Base-by-base conservation (phyloP, 1,140 invertebrate genomes). In the Rhyacophila brunnea region DNA sequence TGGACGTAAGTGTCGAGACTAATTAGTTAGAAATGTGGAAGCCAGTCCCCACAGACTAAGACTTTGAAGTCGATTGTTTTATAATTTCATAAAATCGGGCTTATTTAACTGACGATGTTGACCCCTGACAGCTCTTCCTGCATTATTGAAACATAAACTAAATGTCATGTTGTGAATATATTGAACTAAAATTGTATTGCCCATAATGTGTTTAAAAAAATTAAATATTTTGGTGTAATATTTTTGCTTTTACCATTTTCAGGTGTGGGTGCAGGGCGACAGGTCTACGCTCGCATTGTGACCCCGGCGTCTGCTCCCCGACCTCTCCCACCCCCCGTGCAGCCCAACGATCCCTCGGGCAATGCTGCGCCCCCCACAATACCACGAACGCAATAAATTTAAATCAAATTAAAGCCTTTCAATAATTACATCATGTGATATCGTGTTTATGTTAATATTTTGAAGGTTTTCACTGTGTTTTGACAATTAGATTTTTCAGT, bases 271-370 rank as follows among this genome's bases (percentile, higher is more conserved):
- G 46, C 23, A 6, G 44, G 54, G 3, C 34, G 46, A 14, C 54
- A 57, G 40, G 54, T 57, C 17, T 57, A 48, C 46, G 46, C 45
- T 10, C 34, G 54, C 3, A 57, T 47, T 6, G 45, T 49, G 3
- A 35, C 42, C 19, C 54, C 54, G 0, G 10, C 54, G 1, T 18
- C 42, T 11, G 40, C 45, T 5, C 19, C 45, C 11, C 13, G 43
- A 11, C 43, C 43, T 19, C 14, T 43, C n/a, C 7, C 20, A 5
- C 20, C 54, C 13, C 20, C 13, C 0, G 23, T 13, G 2, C 18
- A 40, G n/a, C 28, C 51, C 13, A 18, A n/a, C 6, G 17, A 42
- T 36, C 15, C 52, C 52, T n/a, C 52, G 15, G 40, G 19, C 1
- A 28, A 20, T 11, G 1, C 23, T 5, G 28, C 42, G 14, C 50